Base-by-base conservation (phyloP, 2,797 vertebrate species). In the Eidolon dupreanum region DNA sequence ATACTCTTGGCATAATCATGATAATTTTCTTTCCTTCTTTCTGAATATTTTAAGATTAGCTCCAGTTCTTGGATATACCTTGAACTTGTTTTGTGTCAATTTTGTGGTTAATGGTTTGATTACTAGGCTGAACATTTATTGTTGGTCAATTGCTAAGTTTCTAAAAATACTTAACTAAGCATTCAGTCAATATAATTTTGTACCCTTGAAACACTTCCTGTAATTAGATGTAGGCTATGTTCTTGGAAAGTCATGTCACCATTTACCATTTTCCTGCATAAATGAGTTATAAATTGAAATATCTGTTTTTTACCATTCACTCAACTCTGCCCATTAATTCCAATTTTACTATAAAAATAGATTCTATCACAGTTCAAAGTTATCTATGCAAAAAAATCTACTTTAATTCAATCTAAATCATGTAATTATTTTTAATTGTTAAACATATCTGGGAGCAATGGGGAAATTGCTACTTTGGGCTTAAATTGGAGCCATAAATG, bases 41-140 rank as follows among this genome's bases (percentile, higher is more conserved):
- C 41, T 88, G 46, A 93, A 74, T 91, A 82, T 73, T 71, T 93
- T 89, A 90, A 83, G 0, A 11, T 88, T 93, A 75, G 8, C 2
- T 73, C 22, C 74, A 7, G 16, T 53, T 51, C n/a, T 92, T 74
- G 82, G 24, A 71, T 38, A 78, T 1, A 85, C 22, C 17, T 85
- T 90, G 61, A 95, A 51, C 16, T 86, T 92, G 36, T 77, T 94
- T 92, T 78, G 19, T 90, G 20, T 87, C 96, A 68, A 93, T 36
- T 87, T 95, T 84, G 17, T 65, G 15, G 38, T 31, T 91, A 82
- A 90, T 33, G 78, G 12, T 87, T 97, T 96, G 79, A 95, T 90
- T 95, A 88, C 10, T 17, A 46, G 33, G 1, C 20, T 79, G 13
- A 65, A 41, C 31, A 55, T 94, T n/a, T 93, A 46, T 82, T 79